Evolutionary conservation across 1,140 invertebrate species (phyloP).

Genomic region (Drosophila subobscura): DNA sequence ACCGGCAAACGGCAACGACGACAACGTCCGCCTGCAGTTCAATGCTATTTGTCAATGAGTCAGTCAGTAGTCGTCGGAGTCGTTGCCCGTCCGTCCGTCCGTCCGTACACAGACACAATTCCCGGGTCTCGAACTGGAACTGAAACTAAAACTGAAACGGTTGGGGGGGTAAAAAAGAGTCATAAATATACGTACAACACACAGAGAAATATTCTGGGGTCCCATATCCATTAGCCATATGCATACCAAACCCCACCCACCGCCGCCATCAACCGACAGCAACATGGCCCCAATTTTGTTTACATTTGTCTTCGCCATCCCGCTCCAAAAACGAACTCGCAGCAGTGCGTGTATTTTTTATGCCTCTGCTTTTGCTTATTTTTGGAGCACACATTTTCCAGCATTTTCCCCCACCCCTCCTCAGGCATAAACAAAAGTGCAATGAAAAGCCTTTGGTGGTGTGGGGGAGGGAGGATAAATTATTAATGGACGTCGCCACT

Average conservation of each 20-base stretch:
- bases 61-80: constrained; percentile 31
- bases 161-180: constrained; percentile 23
- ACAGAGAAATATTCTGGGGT: constrained; percentile 36
- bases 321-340: constrained; percentile 1
- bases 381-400: constrained; percentile 30
- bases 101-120: no score
- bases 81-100: constrained; percentile 3
- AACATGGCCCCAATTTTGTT: constrained; percentile 69
- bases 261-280: constrained; percentile 14
- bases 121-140: no score
- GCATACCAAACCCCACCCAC: constrained; percentile 39
- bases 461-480: not conserved
- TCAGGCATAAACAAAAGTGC: constrained; percentile 57
- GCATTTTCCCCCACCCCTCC: constrained; percentile 6
- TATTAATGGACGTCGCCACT: constrained; percentile 35
- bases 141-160: constrained; percentile 17
- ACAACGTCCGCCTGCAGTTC: constrained; percentile 59
- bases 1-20: constrained; percentile 28
- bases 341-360: constrained; percentile 11
- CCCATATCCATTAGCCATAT: constrained; percentile 50
- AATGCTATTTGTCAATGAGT: constrained; percentile 77
- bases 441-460: constrained; percentile 19
- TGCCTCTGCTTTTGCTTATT: constrained; percentile 38
- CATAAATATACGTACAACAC: constrained; percentile 26
- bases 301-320: constrained; percentile 42